Conservation (phyloP, 2,888 invertebrate species). For the Calameuta pallipes region DNA sequence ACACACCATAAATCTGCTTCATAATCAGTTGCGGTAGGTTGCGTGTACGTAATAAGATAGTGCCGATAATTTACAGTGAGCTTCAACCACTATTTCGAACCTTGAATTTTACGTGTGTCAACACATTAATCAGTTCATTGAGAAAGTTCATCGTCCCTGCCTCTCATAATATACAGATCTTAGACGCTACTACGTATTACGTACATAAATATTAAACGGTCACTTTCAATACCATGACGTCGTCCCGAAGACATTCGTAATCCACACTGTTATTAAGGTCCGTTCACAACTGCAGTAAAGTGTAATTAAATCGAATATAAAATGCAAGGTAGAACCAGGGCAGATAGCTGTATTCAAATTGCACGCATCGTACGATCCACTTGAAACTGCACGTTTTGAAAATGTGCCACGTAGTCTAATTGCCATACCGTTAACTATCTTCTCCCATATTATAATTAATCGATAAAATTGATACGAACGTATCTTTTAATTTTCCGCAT, state of each 20-base stretch:
- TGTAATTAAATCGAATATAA: background rate
- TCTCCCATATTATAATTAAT: background rate
- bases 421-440: background rate
- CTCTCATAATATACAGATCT: background rate
- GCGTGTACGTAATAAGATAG: constrained; percentile 45
- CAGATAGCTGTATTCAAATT: background rate
- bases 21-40: constrained; percentile 43
- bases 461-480: background rate
- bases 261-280: background rate
- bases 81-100: constrained; percentile 32
- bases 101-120: constrained; percentile 37
- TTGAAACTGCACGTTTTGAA: background rate
- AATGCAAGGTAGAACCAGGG: background rate
- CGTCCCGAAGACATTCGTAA: background rate
- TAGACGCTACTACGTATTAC: background rate
- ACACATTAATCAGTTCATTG: constrained; percentile 45
- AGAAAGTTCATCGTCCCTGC: background rate
- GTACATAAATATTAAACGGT: background rate
- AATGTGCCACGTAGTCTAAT: background rate
- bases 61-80: constrained; percentile 34
- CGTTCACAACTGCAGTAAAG: background rate
- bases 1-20: constrained; percentile 48
- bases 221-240: background rate
- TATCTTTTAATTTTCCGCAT: background rate
- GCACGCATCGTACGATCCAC: background rate